phyloP scores from a whole-genome alignment of 1,140 invertebrate species.

The Acromyrmex charruanus region DNA sequence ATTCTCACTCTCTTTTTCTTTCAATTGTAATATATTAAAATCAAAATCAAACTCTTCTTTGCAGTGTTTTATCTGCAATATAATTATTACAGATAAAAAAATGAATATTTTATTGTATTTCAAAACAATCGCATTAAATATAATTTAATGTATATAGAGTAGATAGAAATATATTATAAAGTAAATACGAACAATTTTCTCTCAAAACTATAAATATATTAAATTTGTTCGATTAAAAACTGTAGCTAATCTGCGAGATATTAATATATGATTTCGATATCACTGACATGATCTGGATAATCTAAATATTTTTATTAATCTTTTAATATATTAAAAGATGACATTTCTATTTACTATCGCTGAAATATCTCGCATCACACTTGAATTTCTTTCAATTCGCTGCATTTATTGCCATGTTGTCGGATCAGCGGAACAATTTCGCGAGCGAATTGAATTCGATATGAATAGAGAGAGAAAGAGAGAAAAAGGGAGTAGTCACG shows the following conservation, averaged over 20 bases:
- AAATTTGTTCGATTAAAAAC: neutral
- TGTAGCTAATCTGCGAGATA: neutral
- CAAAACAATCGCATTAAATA: conserved; percentile 2
- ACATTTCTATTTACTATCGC: neutral
- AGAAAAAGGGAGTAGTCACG: neutral
- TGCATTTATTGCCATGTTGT: conserved; percentile 9
- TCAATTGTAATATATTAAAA: neutral
- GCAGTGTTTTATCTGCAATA: neutral
- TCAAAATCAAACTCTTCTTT: neutral
- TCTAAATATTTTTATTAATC: neutral
- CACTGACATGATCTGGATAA: conserved; percentile 1
- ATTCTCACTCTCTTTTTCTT: too few relatives aligned
- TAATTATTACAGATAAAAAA: neutral
- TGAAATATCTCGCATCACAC: neutral
- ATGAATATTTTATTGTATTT: neutral
- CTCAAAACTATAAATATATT: neutral
- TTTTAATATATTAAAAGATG: neutral
- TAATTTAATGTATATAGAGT: neutral
- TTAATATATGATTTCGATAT: neutral
- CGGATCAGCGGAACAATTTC: conserved; percentile 6
- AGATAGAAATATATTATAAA: neutral
- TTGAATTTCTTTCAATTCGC: neutral
- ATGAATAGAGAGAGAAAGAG: neutral
- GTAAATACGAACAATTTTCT: neutral
- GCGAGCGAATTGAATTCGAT: conserved; percentile 8